phyloP scores from a whole-genome alignment of 2,888 invertebrate genomes.

The Tolmerus cingulatus region DNA sequence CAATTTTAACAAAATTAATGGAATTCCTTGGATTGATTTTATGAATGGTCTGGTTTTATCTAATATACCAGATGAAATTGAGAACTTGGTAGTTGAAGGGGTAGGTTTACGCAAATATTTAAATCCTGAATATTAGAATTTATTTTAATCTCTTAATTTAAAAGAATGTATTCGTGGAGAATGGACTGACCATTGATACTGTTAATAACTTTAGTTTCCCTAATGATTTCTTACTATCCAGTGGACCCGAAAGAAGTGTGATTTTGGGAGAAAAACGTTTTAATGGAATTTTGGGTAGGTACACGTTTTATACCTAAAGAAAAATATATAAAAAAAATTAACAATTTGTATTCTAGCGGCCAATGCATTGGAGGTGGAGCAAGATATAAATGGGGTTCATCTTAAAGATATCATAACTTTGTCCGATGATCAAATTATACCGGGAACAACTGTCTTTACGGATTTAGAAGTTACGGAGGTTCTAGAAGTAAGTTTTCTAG shows the following conservation, averaged over 20 bases:
- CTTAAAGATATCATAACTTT: slow-evolving; percentile 65
- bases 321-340: background rate
- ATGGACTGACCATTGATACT: slow-evolving; percentile 55
- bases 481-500: slow-evolving; percentile 60
- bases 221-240: slow-evolving; percentile 64
- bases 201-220: slow-evolving; percentile 67
- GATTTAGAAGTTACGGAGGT: slow-evolving; percentile 65
- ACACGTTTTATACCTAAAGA: background rate
- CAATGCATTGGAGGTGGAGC: slow-evolving; percentile 59
- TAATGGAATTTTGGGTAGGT: slow-evolving; percentile 57
- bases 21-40: slow-evolving; percentile 63
- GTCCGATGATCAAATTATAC: slow-evolving; percentile 60
- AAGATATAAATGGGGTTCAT: slow-evolving; percentile 64
- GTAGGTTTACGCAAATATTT: slow-evolving; percentile 58
- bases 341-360: slow-evolving; percentile 49
- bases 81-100: slow-evolving; percentile 63
- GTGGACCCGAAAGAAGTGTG: slow-evolving; percentile 55
- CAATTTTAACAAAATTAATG: slow-evolving; percentile 63
- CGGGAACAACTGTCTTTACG: slow-evolving; percentile 65
- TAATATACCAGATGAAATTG: slow-evolving; percentile 60
- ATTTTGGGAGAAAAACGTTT: slow-evolving; percentile 66
- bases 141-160: slow-evolving; percentile 42
- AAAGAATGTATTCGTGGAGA: slow-evolving; percentile 62
- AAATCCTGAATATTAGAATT: background rate
- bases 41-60: slow-evolving; percentile 63